A percentile compares a stretch with the other conserved stretches of the same genome.
These are phyloP conservation scores for Coluber constrictor DNA, from an alignment of 2,797 vertebrate species.

Conservation along the genomic window DNA sequence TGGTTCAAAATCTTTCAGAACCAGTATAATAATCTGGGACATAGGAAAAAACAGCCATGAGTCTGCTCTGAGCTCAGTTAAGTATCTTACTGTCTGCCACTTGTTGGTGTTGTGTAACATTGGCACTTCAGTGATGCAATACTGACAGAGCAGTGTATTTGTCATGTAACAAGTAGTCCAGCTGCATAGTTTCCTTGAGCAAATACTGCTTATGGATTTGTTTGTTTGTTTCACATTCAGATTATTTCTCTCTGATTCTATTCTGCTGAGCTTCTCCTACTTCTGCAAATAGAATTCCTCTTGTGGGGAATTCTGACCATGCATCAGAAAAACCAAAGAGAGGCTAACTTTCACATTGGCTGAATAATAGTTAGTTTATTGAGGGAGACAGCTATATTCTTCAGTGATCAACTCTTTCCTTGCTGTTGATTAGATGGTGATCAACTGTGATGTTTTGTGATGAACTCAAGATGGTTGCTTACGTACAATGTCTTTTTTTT, in stretches of 20 bases:
- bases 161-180: constrained; percentile 43
- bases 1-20: background rate
- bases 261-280: constrained; percentile 31
- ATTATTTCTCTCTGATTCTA: constrained; percentile 30
- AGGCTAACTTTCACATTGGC: constrained; percentile 59
- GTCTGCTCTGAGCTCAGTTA: background rate
- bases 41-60: background rate
- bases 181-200: constrained; percentile 32
- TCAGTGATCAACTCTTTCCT: constrained; percentile 47
- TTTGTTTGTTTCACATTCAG: constrained; percentile 20
- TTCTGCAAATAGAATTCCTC: constrained; percentile 53
- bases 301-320: constrained; percentile 48
- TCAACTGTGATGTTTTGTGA: constrained; percentile 60
- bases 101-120: background rate
- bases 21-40: background rate
- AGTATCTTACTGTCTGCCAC: background rate
- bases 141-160: constrained; percentile 2
- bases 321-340: constrained; percentile 53
- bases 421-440: constrained; percentile 59
- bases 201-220: constrained; percentile 32
- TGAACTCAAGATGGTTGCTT: constrained; percentile 57
- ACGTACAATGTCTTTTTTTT: constrained; percentile 37
- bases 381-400: constrained; percentile 53
- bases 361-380: constrained; percentile 60
- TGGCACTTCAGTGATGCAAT: background rate